phyloP scores from a whole-genome alignment of 2,888 invertebrate genomes.

The Calameuta filiformis region DNA sequence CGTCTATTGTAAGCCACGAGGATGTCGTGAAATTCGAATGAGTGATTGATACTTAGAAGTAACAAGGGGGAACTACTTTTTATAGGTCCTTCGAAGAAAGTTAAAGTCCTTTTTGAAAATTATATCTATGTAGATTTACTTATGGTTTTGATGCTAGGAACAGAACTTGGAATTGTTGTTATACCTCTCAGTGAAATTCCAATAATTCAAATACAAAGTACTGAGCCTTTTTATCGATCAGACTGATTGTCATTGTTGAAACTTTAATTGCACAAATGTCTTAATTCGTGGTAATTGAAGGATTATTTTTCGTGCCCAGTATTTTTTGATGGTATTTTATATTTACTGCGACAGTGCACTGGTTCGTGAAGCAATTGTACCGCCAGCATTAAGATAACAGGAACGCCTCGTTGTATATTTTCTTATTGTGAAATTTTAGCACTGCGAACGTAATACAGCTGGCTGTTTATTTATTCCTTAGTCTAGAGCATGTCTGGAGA shows the following conservation, averaged over 20 bases:
- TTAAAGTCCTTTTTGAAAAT: too few relatives aligned
- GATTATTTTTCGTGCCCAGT: background rate
- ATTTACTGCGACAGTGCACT: background rate
- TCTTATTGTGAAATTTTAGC: conserved; percentile 24
- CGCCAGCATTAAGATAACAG: background rate
- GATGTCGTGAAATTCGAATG: background rate
- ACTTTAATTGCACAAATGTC: background rate
- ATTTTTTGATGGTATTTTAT: background rate
- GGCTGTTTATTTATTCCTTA: conserved; percentile 35
- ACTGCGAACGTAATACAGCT: conserved; percentile 27
- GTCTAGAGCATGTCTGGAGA: conserved; percentile 7
- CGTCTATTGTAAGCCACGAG: background rate
- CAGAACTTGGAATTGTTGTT: background rate
- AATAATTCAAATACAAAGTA: background rate
- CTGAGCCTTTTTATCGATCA: background rate
- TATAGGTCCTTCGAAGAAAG: too few relatives aligned
- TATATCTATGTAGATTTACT: too few relatives aligned
- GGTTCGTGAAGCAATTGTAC: background rate
- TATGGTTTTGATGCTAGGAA: background rate
- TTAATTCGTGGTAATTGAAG: background rate
- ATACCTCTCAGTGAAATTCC: background rate
- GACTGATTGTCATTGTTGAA: background rate
- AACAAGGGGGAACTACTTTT: background rate
- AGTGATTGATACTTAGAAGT: background rate
- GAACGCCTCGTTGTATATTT: background rate